A percentile compares a stretch with the other conserved stretches of the same genome.
These are phyloP conservation scores for Cynocephalus volans DNA, from an alignment of 2,113 vertebrate species.

Conservation along the genomic window DNA sequence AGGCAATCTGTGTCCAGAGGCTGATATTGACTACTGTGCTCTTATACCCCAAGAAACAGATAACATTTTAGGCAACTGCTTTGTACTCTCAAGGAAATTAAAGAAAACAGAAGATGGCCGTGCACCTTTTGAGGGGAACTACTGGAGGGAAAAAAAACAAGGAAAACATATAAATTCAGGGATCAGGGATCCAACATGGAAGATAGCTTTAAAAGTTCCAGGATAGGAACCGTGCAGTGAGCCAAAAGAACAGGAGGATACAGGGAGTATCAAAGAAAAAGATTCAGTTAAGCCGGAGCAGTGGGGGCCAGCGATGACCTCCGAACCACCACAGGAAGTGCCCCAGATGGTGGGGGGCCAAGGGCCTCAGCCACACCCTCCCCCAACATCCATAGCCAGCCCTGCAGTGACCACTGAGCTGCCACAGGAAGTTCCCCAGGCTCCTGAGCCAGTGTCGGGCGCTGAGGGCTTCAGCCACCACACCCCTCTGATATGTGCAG, in stretches of 20 bases:
- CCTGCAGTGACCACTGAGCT: too few relatives aligned
- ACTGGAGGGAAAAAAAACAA: background rate
- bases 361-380: too few relatives aligned
- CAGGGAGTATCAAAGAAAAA: background rate
- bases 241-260: background rate
- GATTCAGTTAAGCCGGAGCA: background rate
- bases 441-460: too few relatives aligned
- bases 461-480: too few relatives aligned
- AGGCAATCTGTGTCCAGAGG: background rate
- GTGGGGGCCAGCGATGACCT: too few relatives aligned
- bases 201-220: background rate
- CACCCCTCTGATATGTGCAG: too few relatives aligned
- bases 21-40: background rate
- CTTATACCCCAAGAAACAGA: background rate
- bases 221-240: background rate
- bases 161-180: background rate
- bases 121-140: background rate
- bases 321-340: too few relatives aligned
- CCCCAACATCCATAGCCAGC: too few relatives aligned
- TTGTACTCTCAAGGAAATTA: constrained; percentile 12
- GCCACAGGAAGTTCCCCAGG: too few relatives aligned
- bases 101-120: background rate
- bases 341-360: too few relatives aligned
- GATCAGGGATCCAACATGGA: background rate
- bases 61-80: background rate